These are phyloP conservation scores for Daubentonia madagascariensis DNA, from an alignment of 2,113 vertebrate species.

Conservation along the genomic window DNA sequence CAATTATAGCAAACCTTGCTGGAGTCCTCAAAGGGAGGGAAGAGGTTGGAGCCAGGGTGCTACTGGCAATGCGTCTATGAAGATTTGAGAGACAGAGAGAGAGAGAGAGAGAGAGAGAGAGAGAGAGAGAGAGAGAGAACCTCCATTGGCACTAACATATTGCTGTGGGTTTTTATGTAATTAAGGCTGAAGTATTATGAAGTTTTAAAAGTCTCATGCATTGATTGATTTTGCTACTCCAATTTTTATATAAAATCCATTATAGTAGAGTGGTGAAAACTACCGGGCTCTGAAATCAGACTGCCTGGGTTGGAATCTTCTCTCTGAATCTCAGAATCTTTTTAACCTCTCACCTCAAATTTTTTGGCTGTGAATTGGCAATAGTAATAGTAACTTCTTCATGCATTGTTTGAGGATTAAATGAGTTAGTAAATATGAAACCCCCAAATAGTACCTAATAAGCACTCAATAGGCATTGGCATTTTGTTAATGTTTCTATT, in stretches of 20 bases:
- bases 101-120: not conserved
- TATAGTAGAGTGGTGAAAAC: not conserved
- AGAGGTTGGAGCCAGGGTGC: not conserved
- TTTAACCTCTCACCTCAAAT: not conserved
- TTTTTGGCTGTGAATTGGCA: not conserved
- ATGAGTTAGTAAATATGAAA: not conserved
- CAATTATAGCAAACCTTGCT: not conserved
- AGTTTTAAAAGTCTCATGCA: not conserved
- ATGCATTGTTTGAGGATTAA: not conserved
- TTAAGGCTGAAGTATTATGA: not conserved
- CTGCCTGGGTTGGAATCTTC: not conserved
- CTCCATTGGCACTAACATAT: not conserved
- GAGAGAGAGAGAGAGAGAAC: not conserved
- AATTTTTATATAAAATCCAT: constrained; percentile 50
- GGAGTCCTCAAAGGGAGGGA: not conserved
- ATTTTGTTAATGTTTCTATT: not conserved
- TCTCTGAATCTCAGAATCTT: not conserved
- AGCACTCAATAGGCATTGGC: not conserved
- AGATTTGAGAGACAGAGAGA: not conserved
- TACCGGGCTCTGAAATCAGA: not conserved
- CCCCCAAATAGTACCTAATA: not conserved
- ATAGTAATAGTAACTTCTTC: not conserved
- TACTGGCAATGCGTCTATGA: not conserved
- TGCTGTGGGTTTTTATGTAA: constrained; percentile 22
- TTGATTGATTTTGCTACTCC: constrained; percentile 34